A percentile compares a stretch with the other conserved stretches of the same genome.
phyloP scores from a whole-genome alignment of 2,113 vertebrate species.

The Daphoenositta chrysoptera region DNA sequence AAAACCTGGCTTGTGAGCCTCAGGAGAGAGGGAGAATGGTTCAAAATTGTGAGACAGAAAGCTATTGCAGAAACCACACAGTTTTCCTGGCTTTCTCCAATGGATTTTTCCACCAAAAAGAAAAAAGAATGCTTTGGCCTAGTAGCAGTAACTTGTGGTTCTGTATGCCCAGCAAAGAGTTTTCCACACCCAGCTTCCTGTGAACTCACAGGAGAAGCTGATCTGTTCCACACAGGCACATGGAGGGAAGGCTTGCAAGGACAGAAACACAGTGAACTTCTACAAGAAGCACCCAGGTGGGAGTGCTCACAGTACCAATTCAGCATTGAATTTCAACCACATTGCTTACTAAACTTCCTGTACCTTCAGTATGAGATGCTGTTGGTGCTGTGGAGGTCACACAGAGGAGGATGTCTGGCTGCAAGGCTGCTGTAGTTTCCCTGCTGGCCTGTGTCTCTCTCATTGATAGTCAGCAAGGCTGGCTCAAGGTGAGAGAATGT shows the following conservation, averaged over 20 bases:
- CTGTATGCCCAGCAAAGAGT: background rate
- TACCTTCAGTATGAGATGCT: background rate
- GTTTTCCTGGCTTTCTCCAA: background rate
- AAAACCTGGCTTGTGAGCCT: background rate
- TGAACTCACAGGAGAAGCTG: background rate
- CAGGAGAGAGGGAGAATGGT: background rate
- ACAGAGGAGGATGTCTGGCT: background rate
- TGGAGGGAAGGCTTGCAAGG: fast-evolving
- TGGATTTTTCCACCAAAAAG: conserved; percentile 1
- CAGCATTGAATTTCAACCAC: background rate
- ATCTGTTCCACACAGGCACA: background rate
- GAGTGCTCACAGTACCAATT: background rate
- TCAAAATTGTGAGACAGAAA: background rate
- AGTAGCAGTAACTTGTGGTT: background rate
- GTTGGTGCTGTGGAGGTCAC: background rate
- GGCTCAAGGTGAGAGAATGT: background rate
- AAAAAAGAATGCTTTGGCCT: background rate
- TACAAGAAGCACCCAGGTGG: background rate
- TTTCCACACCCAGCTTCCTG: background rate
- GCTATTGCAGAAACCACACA: background rate
- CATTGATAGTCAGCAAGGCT: background rate
- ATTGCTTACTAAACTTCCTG: background rate
- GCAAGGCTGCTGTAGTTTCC: fast-evolving
- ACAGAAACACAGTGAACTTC: background rate
- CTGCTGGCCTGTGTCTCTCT: background rate